These are phyloP conservation scores for Drosophila prostipennis DNA, from an alignment of 2,888 invertebrate genomes.

Conservation along the genomic window DNA sequence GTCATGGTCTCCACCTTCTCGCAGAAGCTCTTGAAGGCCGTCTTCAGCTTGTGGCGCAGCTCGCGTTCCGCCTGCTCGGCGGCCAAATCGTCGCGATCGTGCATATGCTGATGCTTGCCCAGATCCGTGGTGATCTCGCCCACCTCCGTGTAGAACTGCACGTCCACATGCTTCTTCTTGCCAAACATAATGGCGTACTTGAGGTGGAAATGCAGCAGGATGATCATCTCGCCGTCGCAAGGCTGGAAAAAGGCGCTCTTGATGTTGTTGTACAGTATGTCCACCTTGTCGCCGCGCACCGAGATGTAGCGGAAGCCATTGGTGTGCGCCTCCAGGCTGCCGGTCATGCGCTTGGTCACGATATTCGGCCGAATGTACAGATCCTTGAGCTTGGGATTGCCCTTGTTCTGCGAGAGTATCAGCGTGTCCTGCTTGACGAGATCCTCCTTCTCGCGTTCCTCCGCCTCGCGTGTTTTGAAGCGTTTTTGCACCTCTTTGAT, in stretches of 20 bases:
- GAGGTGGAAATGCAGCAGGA: constrained; percentile 98
- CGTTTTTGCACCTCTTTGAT: constrained; percentile 99
- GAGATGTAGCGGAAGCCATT: constrained; percentile 99
- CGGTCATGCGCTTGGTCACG: constrained; percentile 97
- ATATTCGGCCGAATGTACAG: constrained; percentile 99
- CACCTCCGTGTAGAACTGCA: constrained; percentile 99
- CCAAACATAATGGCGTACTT: constrained; percentile 99
- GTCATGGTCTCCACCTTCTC: constrained; percentile 98
- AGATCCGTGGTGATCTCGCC: constrained; percentile 99
- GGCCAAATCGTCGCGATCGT: constrained; percentile 98
- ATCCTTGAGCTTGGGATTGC: constrained; percentile 98
- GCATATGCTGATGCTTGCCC: constrained; percentile 99
- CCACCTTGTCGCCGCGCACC: constrained; percentile 99
- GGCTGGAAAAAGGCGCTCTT: constrained; percentile 99
- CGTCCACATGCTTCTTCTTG: constrained; percentile 99
- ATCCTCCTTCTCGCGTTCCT: constrained; percentile 99
- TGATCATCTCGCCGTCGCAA: constrained; percentile 99
- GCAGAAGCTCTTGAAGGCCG: constrained; percentile 99
- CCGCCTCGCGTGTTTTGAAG: constrained; percentile 98
- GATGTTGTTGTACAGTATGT: constrained; percentile 99
- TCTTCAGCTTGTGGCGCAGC: constrained; percentile 97
- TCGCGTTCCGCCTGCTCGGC: constrained; percentile 99
- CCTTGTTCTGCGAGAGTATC: constrained; percentile 96
- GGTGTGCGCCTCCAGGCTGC: constrained; percentile 96
- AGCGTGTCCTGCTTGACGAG: constrained; percentile 99